phyloP scores from a whole-genome alignment of 2,113 vertebrate species.

The Tychaedon coryphoeus region DNA sequence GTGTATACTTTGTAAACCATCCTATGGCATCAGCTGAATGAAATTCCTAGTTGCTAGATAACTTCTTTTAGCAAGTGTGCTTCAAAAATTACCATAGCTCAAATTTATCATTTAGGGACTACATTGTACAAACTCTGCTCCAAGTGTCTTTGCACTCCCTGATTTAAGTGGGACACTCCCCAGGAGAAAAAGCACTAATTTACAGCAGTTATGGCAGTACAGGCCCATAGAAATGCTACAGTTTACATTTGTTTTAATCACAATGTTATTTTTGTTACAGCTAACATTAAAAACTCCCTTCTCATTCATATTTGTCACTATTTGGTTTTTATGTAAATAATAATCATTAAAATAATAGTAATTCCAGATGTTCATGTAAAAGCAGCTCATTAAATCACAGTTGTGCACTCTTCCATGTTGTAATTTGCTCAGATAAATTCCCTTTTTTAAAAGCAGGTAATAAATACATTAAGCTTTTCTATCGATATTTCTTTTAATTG shows the following conservation, averaged over 20 bases:
- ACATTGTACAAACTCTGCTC: background rate
- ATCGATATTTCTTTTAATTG: conserved; percentile 66
- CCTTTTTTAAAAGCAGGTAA: conserved; percentile 57
- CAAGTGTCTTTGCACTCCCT: background rate
- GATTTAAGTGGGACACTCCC: conserved; percentile 24
- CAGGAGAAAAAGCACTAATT: conserved; percentile 28
- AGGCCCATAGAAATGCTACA: background rate
- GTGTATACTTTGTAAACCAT: background rate
- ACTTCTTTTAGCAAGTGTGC: background rate
- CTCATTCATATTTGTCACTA: background rate
- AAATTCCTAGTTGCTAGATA: background rate
- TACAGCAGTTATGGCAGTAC: background rate
- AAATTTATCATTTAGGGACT: background rate
- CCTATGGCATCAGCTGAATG: background rate
- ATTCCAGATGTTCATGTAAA: conserved; percentile 26
- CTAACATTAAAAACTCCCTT: conserved; percentile 1
- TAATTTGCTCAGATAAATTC: conserved; percentile 57
- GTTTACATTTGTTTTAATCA: conserved; percentile 17
- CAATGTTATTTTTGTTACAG: background rate
- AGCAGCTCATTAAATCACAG: conserved; percentile 20
- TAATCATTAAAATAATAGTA: background rate
- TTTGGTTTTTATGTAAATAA: conserved; percentile 36
- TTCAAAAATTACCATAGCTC: background rate
- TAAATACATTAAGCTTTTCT: conserved; percentile 52
- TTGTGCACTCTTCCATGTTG: conserved; percentile 9